These are phyloP conservation scores for Xiphorhynchus elegans DNA, from an alignment of 2,113 vertebrate genomes.

Conservation along the genomic window DNA sequence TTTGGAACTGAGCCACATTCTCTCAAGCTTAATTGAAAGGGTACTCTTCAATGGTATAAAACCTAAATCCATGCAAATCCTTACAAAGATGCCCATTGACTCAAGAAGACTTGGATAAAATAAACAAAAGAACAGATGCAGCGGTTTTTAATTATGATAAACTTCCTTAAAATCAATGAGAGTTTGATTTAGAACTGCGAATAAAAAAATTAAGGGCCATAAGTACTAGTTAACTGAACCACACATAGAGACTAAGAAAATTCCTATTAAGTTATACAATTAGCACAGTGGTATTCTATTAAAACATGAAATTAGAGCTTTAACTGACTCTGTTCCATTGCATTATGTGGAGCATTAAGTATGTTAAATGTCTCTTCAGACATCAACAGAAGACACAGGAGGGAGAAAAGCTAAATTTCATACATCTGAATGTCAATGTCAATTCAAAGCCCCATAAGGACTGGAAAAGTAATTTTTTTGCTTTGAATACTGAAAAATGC, in stretches of 20 bases:
- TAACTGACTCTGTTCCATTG: neutral
- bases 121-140: neutral
- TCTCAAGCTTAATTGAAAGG: neutral
- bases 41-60: neutral
- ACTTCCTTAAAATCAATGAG: neutral
- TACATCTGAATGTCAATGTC: conserved; percentile 18
- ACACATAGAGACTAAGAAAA: neutral
- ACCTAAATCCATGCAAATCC: neutral
- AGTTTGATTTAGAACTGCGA: neutral
- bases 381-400: neutral
- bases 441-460: neutral
- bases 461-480: neutral
- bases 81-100: neutral
- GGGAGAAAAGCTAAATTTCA: conserved; percentile 1
- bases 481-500: neutral
- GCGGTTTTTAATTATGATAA: neutral
- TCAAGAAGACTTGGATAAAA: neutral
- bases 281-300: neutral
- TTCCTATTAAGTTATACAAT: neutral
- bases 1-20: neutral
- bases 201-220: neutral
- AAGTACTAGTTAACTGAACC: neutral
- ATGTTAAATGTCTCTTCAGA: neutral
- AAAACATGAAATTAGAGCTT: neutral
- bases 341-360: conserved; percentile 4